Evolutionary conservation across 2,113 vertebrate genomes (phyloP).

Genomic region (Pungitius pungitius): DNA sequence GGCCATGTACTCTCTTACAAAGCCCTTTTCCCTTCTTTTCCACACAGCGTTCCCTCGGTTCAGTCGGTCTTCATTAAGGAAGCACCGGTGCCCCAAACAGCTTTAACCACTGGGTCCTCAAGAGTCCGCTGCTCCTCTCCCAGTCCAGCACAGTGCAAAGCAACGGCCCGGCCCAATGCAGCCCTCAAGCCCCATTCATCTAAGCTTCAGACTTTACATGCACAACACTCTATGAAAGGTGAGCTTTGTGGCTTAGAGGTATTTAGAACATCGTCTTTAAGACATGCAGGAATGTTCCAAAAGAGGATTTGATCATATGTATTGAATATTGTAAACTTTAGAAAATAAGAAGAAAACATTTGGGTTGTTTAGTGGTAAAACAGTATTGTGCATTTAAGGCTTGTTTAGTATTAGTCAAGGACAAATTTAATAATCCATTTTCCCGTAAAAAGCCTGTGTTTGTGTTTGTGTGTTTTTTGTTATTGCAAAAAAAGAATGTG

Average conservation of each 20-base stretch:
- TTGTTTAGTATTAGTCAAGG: neutral
- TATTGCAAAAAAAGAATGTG: neutral
- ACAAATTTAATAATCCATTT: neutral
- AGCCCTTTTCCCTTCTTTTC: conserved; percentile 13
- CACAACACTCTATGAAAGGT: conserved; percentile 21
- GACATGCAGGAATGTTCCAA: neutral
- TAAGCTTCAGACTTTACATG: conserved; percentile 16
- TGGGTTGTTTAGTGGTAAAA: neutral
- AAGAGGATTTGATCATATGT: neutral
- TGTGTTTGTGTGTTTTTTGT: conserved; percentile 1
- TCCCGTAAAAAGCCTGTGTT: neutral
- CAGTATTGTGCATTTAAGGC: neutral
- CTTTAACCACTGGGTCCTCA: neutral
- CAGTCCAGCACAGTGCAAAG: neutral
- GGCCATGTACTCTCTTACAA: neutral
- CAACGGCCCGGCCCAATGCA: conserved; percentile 11
- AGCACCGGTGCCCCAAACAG: neutral
- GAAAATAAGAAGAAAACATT: neutral
- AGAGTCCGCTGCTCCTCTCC: neutral
- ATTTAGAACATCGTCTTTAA: neutral
- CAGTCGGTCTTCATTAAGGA: conserved; percentile 1
- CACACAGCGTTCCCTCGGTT: conserved; percentile 29
- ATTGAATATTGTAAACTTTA: neutral
- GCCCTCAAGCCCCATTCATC: neutral
- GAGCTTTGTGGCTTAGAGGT: neutral